Evolutionary conservation across 2,113 vertebrate genomes (phyloP).

Genomic region (Mastomys coucha): DNA sequence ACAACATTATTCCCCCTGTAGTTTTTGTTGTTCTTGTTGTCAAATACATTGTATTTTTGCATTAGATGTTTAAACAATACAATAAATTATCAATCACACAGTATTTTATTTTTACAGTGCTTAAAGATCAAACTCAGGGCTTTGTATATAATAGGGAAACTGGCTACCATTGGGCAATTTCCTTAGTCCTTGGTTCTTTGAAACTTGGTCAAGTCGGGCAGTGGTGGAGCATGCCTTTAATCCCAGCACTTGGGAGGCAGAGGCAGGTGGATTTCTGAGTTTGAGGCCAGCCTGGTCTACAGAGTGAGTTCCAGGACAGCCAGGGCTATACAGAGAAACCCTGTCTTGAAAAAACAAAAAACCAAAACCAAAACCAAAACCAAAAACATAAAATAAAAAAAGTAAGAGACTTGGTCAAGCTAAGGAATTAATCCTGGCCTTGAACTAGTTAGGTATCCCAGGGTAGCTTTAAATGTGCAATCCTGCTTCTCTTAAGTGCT

Average conservation of each 20-base stretch:
- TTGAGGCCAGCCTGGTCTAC: too few relatives aligned
- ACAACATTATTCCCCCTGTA: background rate
- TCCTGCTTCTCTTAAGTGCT: background rate
- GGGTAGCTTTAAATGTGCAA: background rate
- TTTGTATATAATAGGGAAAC: background rate
- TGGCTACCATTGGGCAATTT: background rate
- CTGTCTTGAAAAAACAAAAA: too few relatives aligned
- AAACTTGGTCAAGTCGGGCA: too few relatives aligned
- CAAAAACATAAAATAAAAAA: too few relatives aligned
- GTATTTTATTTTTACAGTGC: background rate
- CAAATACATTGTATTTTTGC: constrained; percentile 12
- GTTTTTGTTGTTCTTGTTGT: constrained; percentile 6
- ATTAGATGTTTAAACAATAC: constrained; percentile 19
- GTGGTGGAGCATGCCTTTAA: too few relatives aligned
- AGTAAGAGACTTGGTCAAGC: background rate
- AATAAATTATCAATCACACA: background rate
- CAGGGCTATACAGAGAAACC: too few relatives aligned
- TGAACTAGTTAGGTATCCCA: background rate
- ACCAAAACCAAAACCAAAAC: too few relatives aligned
- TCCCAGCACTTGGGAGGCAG: too few relatives aligned
- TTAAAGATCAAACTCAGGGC: background rate
- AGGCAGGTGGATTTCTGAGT: too few relatives aligned
- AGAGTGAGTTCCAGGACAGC: too few relatives aligned
- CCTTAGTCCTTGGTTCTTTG: background rate
- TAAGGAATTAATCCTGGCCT: background rate